phyloP scores from a whole-genome alignment of 2,113 vertebrate genomes.

The Ochotona princeps region DNA sequence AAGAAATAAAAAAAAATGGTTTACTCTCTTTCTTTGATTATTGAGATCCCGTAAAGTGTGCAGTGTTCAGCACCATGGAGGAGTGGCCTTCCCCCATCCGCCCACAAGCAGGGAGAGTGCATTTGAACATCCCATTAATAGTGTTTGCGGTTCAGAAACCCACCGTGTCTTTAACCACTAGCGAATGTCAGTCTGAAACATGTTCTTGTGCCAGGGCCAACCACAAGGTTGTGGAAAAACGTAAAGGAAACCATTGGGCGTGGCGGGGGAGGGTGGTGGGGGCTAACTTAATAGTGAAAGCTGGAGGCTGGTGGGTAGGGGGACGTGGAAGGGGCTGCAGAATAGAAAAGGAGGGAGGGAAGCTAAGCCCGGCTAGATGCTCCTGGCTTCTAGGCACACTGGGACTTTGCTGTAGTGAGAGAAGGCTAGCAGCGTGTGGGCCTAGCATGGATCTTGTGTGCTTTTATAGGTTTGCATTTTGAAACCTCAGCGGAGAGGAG shows the following conservation, averaged over 20 bases:
- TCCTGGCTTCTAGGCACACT: background rate
- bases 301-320: background rate
- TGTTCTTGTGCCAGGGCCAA: slow-evolving; percentile 47
- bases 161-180: slow-evolving; percentile 58
- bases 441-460: background rate
- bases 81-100: background rate
- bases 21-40: slow-evolving; percentile 35
- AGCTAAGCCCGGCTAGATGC: fast-evolving
- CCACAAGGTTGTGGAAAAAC: slow-evolving; percentile 56
- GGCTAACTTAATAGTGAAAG: slow-evolving; percentile 15
- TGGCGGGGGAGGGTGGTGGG: background rate
- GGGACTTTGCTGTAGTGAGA: background rate
- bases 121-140: slow-evolving; percentile 58
- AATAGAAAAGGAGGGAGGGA: background rate
- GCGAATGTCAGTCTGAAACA: slow-evolving; percentile 25
- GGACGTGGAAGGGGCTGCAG: background rate
- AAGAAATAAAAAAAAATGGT: background rate
- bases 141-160: slow-evolving; percentile 65
- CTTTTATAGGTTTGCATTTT: background rate
- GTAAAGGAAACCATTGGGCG: slow-evolving; percentile 37
- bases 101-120: background rate
- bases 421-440: background rate
- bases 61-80: background rate
- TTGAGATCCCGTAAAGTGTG: slow-evolving; percentile 43
- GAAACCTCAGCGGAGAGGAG: background rate